phyloP scores from a whole-genome alignment of 64 coral and sea anemone species.

The Stichodactyla helianthus region DNA sequence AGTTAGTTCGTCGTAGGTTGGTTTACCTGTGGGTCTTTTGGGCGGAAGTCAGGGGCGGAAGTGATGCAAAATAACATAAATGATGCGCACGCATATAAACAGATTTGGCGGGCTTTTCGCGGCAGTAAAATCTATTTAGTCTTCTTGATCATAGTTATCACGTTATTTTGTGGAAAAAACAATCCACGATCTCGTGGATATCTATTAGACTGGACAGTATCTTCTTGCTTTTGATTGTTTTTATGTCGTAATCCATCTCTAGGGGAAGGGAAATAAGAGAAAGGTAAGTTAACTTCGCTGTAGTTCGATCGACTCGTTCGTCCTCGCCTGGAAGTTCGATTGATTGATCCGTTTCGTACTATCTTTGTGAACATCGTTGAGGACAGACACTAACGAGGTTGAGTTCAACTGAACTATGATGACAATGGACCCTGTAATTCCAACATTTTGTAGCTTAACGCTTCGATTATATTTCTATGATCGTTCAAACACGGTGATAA shows the following conservation, averaged over 20 bases:
- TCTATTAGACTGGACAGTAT: neutral
- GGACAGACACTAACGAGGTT: no score
- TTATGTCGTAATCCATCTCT: neutral
- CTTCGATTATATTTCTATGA: no score
- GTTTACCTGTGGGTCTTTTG: neutral
- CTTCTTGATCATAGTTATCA: neutral
- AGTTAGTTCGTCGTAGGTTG: neutral
- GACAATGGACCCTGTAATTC: no score
- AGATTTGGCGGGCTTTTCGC: conserved; percentile 12
- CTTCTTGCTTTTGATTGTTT: neutral
- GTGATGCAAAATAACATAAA: neutral
- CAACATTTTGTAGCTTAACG: no score
- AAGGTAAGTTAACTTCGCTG: neutral
- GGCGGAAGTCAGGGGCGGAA: conserved; percentile 2
- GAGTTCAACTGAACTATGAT: no score
- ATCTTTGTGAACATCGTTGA: no score
- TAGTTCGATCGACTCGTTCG: neutral
- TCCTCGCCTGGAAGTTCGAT: neutral
- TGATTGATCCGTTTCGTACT: neutral
- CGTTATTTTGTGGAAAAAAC: neutral
- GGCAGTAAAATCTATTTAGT: neutral
- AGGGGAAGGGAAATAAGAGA: neutral
- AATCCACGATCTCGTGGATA: neutral
- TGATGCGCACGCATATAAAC: neutral
- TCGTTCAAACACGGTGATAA: no score